These are phyloP conservation scores for Eidolon dupreanum DNA, from an alignment of 2,797 vertebrate species.

Conservation along the genomic window DNA sequence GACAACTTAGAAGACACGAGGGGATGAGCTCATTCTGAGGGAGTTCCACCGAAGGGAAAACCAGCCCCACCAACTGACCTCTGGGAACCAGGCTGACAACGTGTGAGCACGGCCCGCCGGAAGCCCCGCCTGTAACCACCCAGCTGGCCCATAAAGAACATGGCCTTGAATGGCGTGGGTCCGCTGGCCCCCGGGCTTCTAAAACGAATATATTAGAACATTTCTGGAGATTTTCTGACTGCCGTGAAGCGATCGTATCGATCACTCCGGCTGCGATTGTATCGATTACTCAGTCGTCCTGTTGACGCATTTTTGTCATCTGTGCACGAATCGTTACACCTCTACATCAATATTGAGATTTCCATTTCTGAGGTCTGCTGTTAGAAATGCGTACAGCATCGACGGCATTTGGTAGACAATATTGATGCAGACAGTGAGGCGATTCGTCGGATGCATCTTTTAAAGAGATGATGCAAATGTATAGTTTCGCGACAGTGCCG, in stretches of 20 bases:
- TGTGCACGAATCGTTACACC: no score
- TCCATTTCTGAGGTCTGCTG: background rate
- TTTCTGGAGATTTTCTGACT: background rate
- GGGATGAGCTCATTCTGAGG: rapidly evolving
- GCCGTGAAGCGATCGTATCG: no score
- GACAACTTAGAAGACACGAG: no score
- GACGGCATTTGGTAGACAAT: background rate
- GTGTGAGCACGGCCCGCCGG: no score
- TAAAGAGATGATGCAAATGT: background rate
- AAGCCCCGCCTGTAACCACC: background rate
- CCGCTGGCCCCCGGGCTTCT: background rate
- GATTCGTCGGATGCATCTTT: background rate
- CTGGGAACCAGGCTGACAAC: background rate
- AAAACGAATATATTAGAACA: background rate
- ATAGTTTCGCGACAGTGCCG: no score
- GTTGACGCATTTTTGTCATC: rapidly evolving
- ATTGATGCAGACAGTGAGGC: background rate
- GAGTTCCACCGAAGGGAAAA: background rate
- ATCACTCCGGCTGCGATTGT: no score
- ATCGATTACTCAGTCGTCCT: no score
- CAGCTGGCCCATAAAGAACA: background rate
- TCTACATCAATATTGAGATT: background rate
- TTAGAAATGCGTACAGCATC: background rate
- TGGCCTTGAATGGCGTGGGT: background rate
- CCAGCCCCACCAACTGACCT: background rate